Evolutionary conservation across 1,140 invertebrate genomes (phyloP).

Genomic region (Aphis craccivora): DNA sequence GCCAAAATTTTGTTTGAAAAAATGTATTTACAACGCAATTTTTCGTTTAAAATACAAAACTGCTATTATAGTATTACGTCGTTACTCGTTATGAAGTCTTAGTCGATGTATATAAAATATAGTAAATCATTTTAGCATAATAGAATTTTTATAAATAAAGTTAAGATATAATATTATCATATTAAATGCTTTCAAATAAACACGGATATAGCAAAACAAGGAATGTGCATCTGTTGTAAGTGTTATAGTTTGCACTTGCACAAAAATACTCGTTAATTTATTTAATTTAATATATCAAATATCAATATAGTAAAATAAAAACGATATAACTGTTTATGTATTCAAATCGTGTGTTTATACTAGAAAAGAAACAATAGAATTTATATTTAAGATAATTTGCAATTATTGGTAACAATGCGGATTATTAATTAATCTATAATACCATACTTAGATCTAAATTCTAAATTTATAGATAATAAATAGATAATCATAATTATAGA

Average conservation of each 20-base stretch:
- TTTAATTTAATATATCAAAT: not conserved
- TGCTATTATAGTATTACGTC: not conserved
- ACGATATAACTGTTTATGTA: not conserved
- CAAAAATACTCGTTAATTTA: not conserved
- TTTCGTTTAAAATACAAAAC: not conserved
- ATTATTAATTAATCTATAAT: not conserved
- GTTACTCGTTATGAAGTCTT: not conserved
- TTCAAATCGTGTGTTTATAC: not conserved
- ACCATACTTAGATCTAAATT: not conserved
- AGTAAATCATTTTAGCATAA: not conserved
- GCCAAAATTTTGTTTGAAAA: not conserved
- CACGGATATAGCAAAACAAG: not conserved
- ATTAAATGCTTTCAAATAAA: not conserved
- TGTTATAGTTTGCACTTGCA: not conserved
- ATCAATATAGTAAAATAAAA: not conserved
- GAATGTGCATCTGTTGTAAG: not conserved
- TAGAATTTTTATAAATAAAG: constrained; percentile 10
- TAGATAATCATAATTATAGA: no score
- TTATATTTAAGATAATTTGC: not conserved
- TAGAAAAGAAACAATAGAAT: not conserved
- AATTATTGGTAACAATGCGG: no score
- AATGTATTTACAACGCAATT: not conserved
- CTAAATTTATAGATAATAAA: not conserved
- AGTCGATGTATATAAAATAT: no score
- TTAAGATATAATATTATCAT: not conserved